These are phyloP conservation scores for Dromius quadrimaculatus DNA, from an alignment of 2,888 invertebrate genomes.

Conservation along the genomic window DNA sequence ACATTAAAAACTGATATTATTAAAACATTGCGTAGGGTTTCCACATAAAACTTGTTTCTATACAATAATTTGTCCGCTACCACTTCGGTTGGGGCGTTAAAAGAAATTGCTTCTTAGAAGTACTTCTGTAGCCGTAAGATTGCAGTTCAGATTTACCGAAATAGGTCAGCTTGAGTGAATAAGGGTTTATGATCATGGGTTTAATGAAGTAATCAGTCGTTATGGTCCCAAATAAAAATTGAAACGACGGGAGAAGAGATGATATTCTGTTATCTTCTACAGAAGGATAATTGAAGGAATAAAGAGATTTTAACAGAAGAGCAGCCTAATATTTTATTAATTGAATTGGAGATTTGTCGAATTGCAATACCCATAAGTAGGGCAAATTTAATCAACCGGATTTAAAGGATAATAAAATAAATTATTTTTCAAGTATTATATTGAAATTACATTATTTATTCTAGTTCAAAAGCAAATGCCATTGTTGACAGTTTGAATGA, in stretches of 20 bases:
- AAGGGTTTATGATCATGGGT: constrained; percentile 21
- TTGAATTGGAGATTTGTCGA: no score
- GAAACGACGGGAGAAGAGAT: background rate
- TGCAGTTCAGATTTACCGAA: constrained; percentile 32
- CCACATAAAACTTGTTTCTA: background rate
- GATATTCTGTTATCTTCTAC: constrained; percentile 6
- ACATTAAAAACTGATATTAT: background rate
- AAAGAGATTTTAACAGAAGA: background rate
- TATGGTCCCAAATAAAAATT: constrained; percentile 29
- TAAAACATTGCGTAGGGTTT: background rate
- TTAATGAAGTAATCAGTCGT: constrained; percentile 33
- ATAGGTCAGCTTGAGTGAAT: constrained; percentile 26
- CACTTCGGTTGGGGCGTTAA: background rate
- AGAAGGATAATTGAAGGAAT: constrained; percentile 7
- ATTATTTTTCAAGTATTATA: no score
- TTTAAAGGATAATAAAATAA: no score
- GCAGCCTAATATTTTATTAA: no score
- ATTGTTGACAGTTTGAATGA: no score
- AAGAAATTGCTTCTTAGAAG: constrained; percentile 17
- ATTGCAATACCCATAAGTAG: no score
- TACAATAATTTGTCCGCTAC: constrained; percentile 18
- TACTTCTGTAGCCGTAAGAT: constrained; percentile 1
- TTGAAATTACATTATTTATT: no score
- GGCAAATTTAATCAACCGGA: no score
- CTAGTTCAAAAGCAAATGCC: no score